Base-by-base conservation (phyloP, 2,888 invertebrate genomes). In the Drosophila pseudotalamancana region DNA sequence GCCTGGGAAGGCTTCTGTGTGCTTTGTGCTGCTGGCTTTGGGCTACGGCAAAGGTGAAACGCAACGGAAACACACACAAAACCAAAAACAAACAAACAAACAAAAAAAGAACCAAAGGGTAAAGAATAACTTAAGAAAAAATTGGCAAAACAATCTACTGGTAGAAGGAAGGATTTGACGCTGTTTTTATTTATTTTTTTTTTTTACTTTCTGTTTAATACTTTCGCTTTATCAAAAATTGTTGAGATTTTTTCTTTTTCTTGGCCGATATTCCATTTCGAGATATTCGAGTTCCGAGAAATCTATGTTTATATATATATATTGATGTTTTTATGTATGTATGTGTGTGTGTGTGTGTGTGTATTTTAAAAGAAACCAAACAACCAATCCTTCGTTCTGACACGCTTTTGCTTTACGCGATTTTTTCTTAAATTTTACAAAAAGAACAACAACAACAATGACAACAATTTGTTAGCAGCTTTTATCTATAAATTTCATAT, bases 241-340 rank as follows among this genome's bases (percentile, higher is more conserved):
- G 91, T 89, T 91, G 89, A 91, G 91, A 91, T 91, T 91, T 91
- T 91, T 91, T 91, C 91, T 91, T 91, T 91, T 90, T 90, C 89
- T 87, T 88, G 90, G 90, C 86, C 91, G 91, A 90, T 91, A 90
- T 90, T 84, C 85, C 85, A 78, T 65, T 51, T 43, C 46, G 59
- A 51, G 68, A 53, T 37, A 67, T 78, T 59, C 56, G 62, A 53
- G 50, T 55, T 72, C 69, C 53, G 68, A 59, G 51, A 75, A 72
- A 77, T 69, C 59, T 69, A 77, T 70, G 9, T 25, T 1, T 29
- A 43, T n/a, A n/a, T n/a, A n/a, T 29, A 8, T 43, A 12, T 18
- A 14, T 43, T n/a, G 2, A 19, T n/a, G 27, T 9, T 8, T 29
- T 11, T 29, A 9, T 9, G 3, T 25, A 3, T 25, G 9, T 29